Base-by-base conservation (phyloP, 2,888 invertebrate genomes). In the Drosophila mimetica region DNA sequence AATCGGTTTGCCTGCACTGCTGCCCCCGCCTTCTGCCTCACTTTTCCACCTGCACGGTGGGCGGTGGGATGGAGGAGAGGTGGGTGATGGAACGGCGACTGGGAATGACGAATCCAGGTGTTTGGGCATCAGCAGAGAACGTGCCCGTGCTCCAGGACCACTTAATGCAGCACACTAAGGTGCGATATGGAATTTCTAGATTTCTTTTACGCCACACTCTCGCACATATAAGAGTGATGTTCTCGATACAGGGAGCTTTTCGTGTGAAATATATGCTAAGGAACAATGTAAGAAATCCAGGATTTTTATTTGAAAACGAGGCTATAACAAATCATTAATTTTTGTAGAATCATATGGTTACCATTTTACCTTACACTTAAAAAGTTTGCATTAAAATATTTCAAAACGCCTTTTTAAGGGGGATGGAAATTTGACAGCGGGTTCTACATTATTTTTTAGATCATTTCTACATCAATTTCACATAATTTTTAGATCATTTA, bases 131-230 rank as follows among this genome's bases (percentile, higher is more conserved):
- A 81, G 77, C 69, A 78, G 41, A 41, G 48, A 44, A 67, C 76
- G 77, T 58, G 79, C 74, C 77, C 79, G 82, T 82, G 79, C 79
- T 77, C 74, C 79, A 75, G 71, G 80, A 77, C 77, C 79, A 81
- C 77, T 81, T 82, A 82, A 79, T 81, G 81, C 83, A 78, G 69
- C 80, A 78, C 83, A 75, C 76, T 76, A 71, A 79, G 83, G 76
- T 77, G 83, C 78, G 86, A 86, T 83, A 83, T 80, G 80, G 80
- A 82, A 86, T 83, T 86, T 85, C 61, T 74, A 85, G 83, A 82
- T 83, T 83, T 82, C 82, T 79, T 76, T 82, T 73, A 22, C 72
- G 44, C 70, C 69, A 58, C 71, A 66, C 71, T 37, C 57, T 57
- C 37, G 42, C 46, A 55, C 59, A 71, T 71, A 70, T 54, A 54